Conservation (phyloP, 2,888 invertebrate genomes). For the Mythimna impura region DNA sequence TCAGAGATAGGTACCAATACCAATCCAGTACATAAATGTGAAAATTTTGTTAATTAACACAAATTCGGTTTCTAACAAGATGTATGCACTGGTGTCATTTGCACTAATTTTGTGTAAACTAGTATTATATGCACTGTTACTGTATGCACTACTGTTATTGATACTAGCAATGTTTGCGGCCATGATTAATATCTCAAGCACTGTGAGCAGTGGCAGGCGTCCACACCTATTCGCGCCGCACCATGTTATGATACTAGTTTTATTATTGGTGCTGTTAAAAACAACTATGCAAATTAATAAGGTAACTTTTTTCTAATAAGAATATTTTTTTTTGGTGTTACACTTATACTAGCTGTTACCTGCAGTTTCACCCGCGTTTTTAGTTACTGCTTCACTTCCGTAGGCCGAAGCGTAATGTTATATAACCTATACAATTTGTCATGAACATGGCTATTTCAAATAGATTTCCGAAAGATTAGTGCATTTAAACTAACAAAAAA, state of each 20-base stretch:
- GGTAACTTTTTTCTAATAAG: background rate
- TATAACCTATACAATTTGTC: too few relatives aligned
- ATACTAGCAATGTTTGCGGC: background rate
- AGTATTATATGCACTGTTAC: background rate
- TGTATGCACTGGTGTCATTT: background rate
- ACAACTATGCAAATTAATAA: background rate
- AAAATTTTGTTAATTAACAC: background rate
- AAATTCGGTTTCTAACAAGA: background rate
- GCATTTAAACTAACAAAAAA: too few relatives aligned
- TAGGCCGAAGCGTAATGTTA: too few relatives aligned
- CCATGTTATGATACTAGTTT: too few relatives aligned
- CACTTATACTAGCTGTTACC: background rate
- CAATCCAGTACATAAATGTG: background rate
- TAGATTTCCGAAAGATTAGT: too few relatives aligned
- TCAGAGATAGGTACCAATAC: too few relatives aligned
- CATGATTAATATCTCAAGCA: constrained; percentile 4
- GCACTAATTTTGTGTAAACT: background rate
- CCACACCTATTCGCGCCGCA: background rate
- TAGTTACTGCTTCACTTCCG: too few relatives aligned
- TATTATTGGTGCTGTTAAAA: background rate
- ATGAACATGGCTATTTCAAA: too few relatives aligned
- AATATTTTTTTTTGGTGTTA: constrained; percentile 2
- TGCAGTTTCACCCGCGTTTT: too few relatives aligned
- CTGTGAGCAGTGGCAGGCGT: background rate
- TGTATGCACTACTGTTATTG: background rate